phyloP scores from a whole-genome alignment of 2,888 invertebrate species.

The Capitulum mitella region DNA sequence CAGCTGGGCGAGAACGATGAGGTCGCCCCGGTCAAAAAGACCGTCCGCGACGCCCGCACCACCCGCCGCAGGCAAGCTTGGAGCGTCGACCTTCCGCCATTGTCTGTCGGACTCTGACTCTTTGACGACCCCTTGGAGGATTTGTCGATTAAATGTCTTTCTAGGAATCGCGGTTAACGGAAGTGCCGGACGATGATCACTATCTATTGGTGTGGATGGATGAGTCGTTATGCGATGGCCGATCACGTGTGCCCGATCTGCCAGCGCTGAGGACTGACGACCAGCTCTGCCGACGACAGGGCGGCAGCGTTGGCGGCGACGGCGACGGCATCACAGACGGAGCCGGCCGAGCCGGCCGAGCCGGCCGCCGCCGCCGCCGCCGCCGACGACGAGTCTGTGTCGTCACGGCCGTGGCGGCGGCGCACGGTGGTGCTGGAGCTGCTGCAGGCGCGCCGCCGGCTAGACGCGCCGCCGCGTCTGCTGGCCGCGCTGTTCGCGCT shows the following conservation, averaged over 20 bases:
- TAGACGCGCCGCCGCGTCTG: slow-evolving; percentile 47
- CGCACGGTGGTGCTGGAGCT: slow-evolving; percentile 74
- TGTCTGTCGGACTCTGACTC: no score
- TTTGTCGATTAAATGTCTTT: no score
- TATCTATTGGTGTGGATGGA: no score
- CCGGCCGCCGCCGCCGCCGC: no score
- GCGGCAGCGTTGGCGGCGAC: neutral
- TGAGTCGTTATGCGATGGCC: no score
- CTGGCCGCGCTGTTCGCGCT: slow-evolving; percentile 69
- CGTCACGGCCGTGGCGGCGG: slow-evolving; percentile 58
- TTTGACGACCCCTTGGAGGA: no score
- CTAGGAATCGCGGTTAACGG: no score
- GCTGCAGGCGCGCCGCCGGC: slow-evolving; percentile 74
- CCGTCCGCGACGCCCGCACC: neutral
- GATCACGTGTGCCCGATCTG: no score
- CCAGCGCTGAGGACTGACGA: no score
- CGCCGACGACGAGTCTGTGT: neutral
- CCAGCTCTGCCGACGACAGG: no score
- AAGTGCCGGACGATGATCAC: no score
- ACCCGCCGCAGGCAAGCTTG: neutral
- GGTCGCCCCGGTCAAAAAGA: neutral
- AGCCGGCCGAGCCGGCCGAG: neutral
- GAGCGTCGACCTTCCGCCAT: no score
- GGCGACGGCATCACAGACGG: neutral
- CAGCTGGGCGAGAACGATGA: neutral